phyloP scores from a whole-genome alignment of 2,888 invertebrate species.

The Clistopyga incitator region DNA sequence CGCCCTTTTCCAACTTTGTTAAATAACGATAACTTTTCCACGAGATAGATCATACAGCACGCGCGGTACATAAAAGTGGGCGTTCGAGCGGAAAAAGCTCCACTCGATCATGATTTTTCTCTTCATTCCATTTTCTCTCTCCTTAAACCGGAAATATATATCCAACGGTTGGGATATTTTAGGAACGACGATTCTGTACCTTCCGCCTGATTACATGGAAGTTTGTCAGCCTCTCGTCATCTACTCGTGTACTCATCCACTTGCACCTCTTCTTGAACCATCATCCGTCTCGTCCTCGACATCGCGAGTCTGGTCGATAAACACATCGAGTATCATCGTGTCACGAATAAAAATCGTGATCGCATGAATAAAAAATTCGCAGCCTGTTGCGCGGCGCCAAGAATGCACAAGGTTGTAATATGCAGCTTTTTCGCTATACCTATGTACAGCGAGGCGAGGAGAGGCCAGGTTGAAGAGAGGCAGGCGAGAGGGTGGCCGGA shows the following conservation, averaged over 20 bases:
- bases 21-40: conserved; percentile 27
- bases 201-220: conserved; percentile 27
- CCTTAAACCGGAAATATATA: background rate
- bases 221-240: background rate
- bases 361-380: conserved; percentile 50
- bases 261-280: conserved; percentile 24
- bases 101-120: background rate
- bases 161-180: conserved; percentile 5
- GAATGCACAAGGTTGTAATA: background rate
- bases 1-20: conserved; percentile 15
- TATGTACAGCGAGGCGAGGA: background rate
- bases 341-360: conserved; percentile 58
- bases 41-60: conserved; percentile 4
- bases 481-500: conserved; percentile 32
- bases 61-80: background rate
- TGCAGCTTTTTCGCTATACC: background rate
- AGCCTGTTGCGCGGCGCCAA: conserved; percentile 57
- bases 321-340: conserved; percentile 50
- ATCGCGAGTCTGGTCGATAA: conserved; percentile 44
- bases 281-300: conserved; percentile 41
- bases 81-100: background rate
- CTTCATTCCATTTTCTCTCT: conserved; percentile 21
- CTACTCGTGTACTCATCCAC: conserved; percentile 41
- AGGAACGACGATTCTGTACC: conserved; percentile 22
- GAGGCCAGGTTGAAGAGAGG: background rate